These are phyloP conservation scores for Vanessa cardui DNA, from an alignment of 2,888 invertebrate species.

Conservation along the genomic window DNA sequence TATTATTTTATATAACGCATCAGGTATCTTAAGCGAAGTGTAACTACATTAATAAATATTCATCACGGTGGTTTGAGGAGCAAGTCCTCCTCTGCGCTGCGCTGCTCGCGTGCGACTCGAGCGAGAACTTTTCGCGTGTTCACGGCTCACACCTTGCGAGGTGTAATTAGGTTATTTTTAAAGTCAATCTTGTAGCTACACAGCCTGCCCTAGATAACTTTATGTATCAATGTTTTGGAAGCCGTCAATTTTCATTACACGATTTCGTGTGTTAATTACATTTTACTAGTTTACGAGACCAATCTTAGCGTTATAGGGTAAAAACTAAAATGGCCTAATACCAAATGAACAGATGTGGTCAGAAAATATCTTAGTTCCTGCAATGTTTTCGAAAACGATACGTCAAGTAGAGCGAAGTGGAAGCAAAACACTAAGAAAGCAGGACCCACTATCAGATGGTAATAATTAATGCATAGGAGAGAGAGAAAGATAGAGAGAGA, in stretches of 20 bases:
- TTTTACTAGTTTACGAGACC: too few relatives aligned
- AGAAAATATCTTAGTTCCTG: too few relatives aligned
- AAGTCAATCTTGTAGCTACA: slow-evolving; percentile 15
- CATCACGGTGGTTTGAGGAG: neutral
- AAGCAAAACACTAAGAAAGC: too few relatives aligned
- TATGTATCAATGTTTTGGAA: neutral
- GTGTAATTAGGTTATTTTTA: slow-evolving; percentile 22
- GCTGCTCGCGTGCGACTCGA: neutral
- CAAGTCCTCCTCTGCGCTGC: neutral
- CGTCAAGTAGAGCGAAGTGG: too few relatives aligned
- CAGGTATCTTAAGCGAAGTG: neutral
- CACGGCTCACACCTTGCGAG: slow-evolving; percentile 14
- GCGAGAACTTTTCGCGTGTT: slow-evolving; percentile 22
- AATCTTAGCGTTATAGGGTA: too few relatives aligned
- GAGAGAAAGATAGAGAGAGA: too few relatives aligned
- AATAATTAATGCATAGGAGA: too few relatives aligned
- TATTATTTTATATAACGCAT: neutral
- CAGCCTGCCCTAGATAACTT: slow-evolving; percentile 15
- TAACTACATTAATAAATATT: slow-evolving; percentile 10
- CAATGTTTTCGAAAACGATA: too few relatives aligned
- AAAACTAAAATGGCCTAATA: too few relatives aligned
- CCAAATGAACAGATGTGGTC: too few relatives aligned
- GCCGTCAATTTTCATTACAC: neutral
- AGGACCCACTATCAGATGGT: too few relatives aligned
- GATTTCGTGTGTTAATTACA: neutral